These are phyloP conservation scores for Parthenolecanium corni DNA, from an alignment of 2,888 invertebrate species.

Conservation along the genomic window DNA sequence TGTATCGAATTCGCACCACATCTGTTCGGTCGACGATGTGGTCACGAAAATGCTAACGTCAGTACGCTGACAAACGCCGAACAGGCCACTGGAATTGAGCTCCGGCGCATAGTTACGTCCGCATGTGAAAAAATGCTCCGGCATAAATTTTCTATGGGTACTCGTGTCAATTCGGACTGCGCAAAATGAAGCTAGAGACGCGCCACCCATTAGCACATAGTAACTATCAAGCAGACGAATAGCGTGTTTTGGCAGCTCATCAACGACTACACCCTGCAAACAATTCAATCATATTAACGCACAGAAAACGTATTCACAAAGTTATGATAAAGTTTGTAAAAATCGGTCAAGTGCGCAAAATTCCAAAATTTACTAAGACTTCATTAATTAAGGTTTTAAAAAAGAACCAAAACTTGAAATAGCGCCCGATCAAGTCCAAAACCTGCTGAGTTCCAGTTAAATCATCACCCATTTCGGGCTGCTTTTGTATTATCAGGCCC, in stretches of 20 bases:
- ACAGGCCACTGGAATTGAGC: constrained; percentile 44
- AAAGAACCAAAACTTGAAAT: too few species aligned
- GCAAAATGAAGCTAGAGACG: constrained; percentile 59
- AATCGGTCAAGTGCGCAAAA: too few species aligned
- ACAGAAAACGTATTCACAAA: too few species aligned
- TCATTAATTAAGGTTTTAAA: too few species aligned
- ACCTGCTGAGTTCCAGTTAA: too few species aligned
- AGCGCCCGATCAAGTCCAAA: too few species aligned
- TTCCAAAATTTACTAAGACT: too few species aligned
- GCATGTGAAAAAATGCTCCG: constrained; percentile 55
- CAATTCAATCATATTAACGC: too few species aligned
- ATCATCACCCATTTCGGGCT: too few species aligned
- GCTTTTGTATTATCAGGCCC: too few species aligned
- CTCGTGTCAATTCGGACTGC: constrained; percentile 59
- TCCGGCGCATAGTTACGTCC: constrained; percentile 57
- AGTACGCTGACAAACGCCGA: constrained; percentile 57
- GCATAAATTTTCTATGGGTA: constrained; percentile 50
- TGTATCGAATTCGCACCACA: constrained; percentile 47
- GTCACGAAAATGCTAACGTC: constrained; percentile 53
- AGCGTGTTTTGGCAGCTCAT: constrained; percentile 45
- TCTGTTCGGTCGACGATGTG: constrained; percentile 44
- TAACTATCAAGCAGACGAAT: constrained; percentile 48
- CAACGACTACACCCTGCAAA: constrained; percentile 57
- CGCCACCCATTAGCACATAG: constrained; percentile 63
- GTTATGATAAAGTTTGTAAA: too few species aligned